These are phyloP conservation scores for Nautilus pompilius DNA, from an alignment of 1,140 invertebrate species.

Conservation along the genomic window DNA sequence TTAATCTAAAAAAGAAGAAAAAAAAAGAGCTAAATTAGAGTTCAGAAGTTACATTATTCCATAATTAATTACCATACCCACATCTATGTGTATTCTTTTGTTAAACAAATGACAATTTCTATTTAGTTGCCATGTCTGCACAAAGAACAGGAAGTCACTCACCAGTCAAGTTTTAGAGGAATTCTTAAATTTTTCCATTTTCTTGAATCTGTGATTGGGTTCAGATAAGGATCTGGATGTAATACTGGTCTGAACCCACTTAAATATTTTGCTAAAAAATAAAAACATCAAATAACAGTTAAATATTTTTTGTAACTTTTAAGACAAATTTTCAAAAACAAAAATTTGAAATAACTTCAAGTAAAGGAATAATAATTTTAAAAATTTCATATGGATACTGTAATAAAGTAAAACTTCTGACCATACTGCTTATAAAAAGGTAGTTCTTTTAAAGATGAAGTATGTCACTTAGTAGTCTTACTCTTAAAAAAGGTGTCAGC, in stretches of 20 bases:
- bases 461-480: too few relatives aligned
- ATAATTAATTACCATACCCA: not conserved
- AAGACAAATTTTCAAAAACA: too few relatives aligned
- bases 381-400: too few relatives aligned
- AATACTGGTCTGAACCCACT: slow-evolving; percentile 11
- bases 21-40: not conserved
- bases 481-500: too few relatives aligned
- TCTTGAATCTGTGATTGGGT: not conserved
- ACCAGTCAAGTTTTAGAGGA: slow-evolving; percentile 29
- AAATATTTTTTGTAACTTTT: slow-evolving; percentile 1
- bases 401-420: too few relatives aligned
- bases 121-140: too few relatives aligned
- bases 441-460: too few relatives aligned
- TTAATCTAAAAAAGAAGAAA: not conserved
- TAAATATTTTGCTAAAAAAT: slow-evolving; percentile 16
- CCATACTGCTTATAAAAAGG: too few relatives aligned
- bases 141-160: slow-evolving; percentile 6
- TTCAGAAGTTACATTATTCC: not conserved
- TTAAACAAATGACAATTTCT: not conserved
- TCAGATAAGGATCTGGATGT: not conserved
- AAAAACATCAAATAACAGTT: not conserved
- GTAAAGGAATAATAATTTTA: too few relatives aligned
- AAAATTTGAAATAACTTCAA: too few relatives aligned
- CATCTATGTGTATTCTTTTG: not conserved
- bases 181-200: slow-evolving; percentile 13